These are phyloP conservation scores for Equus quagga DNA, from an alignment of 2,113 vertebrate species.

Conservation along the genomic window DNA sequence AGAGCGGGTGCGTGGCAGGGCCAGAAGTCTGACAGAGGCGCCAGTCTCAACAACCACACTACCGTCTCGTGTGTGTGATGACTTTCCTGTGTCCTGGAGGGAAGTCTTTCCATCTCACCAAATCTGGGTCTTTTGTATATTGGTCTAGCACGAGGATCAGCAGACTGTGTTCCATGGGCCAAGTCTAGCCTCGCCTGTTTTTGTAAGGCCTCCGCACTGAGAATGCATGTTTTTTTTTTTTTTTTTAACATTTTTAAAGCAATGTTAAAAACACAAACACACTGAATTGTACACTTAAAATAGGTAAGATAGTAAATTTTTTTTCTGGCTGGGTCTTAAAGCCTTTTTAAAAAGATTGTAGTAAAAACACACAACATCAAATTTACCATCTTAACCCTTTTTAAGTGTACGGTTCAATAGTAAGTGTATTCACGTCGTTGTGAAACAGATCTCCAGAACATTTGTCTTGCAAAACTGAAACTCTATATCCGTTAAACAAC, in stretches of 20 bases:
- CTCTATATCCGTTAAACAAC: not conserved
- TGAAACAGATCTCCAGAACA: not conserved
- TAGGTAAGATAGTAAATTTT: not conserved
- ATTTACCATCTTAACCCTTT: not conserved
- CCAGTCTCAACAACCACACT: not conserved
- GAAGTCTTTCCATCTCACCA: not conserved
- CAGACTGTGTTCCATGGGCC: not conserved
- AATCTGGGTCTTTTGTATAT: not conserved
- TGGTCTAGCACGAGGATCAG: not conserved
- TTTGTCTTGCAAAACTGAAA: not conserved
- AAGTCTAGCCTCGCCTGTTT: not conserved
- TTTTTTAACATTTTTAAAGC: not conserved
- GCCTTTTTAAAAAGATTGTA: not conserved
- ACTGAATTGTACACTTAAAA: not conserved
- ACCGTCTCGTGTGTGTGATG: accelerated
- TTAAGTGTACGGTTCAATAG: not conserved
- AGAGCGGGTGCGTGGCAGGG: not conserved
- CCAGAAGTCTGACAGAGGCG: not conserved
- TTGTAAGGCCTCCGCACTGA: not conserved
- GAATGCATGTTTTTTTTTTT: not conserved
- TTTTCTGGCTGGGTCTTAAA: not conserved
- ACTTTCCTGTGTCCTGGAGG: not conserved
- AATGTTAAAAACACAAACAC: not conserved
- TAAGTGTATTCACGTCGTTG: not conserved
- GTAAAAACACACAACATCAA: not conserved